phyloP scores from a whole-genome alignment of 2,113 vertebrate species.

The Aptenodytes patagonicus region DNA sequence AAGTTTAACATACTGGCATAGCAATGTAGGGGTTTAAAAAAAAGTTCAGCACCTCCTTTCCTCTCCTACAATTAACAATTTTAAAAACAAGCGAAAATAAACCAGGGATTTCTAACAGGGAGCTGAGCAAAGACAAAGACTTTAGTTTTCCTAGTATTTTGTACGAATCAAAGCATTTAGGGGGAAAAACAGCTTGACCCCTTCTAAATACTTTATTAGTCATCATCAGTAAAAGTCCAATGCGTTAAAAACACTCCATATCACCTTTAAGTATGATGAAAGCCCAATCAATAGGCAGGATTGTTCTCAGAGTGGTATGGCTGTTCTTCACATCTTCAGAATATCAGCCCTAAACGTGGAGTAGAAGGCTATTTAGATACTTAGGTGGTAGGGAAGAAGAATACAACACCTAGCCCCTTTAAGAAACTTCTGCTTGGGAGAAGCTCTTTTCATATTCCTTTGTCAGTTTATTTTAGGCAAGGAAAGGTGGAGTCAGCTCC shows the following conservation, averaged over 20 bases:
- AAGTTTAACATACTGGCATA: neutral
- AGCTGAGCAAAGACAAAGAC: neutral
- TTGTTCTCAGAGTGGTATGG: rapidly evolving
- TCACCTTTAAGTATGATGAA: neutral
- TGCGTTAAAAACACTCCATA: no score
- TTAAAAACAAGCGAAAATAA: neutral
- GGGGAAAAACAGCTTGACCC: neutral
- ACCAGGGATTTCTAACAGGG: neutral
- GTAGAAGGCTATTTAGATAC: neutral
- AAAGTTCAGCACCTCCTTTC: neutral
- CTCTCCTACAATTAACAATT: neutral
- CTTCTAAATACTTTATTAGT: neutral
- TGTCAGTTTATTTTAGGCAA: neutral
- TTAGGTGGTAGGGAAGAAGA: neutral
- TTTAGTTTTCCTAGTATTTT: neutral
- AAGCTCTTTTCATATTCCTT: neutral
- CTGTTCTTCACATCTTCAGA: neutral
- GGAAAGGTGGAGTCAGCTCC: neutral
- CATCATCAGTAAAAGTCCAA: neutral
- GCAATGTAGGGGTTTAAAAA: neutral
- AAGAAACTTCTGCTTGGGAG: neutral
- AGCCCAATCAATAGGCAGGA: neutral
- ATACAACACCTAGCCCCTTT: rapidly evolving
- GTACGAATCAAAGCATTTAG: neutral
- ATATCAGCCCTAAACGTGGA: rapidly evolving